Percentiles rank a stretch among this genome's conserved stretches.
These are phyloP conservation scores for Conomelus anceps DNA, from an alignment of 2,888 invertebrate species.

Conservation along the genomic window DNA sequence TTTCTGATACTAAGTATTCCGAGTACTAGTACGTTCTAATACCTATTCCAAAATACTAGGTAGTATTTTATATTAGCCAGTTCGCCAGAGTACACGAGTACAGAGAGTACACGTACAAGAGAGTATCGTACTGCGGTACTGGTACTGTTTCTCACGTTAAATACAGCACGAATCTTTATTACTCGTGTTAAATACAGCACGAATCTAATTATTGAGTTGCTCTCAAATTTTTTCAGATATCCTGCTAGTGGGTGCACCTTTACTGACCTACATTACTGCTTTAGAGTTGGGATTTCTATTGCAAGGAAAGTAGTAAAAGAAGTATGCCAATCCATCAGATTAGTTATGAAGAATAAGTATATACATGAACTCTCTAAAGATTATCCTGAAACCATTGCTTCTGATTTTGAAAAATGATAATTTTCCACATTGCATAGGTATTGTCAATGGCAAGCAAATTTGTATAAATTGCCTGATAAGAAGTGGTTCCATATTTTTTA, in stretches of 20 bases:
- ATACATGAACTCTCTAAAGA: conserved; percentile 29
- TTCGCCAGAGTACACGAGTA: too few species aligned
- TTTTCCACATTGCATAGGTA: conserved; percentile 34
- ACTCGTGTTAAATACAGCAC: too few species aligned
- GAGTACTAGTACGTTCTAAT: too few species aligned
- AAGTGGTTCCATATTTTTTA: conserved; percentile 34
- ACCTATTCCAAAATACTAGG: too few species aligned
- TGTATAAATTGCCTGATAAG: conserved; percentile 29
- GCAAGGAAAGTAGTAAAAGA: conserved; percentile 29
- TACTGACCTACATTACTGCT: conserved; percentile 32
- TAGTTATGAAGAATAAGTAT: conserved; percentile 29
- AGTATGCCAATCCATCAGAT: conserved; percentile 31
- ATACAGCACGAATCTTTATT: too few species aligned
- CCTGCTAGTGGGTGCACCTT: conserved; percentile 34
- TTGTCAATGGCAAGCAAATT: conserved; percentile 33
- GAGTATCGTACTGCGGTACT: too few species aligned
- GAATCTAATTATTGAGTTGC: too few species aligned
- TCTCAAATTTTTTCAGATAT: conserved; percentile 32
- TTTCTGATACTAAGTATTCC: too few species aligned
- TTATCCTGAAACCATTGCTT: conserved; percentile 28
- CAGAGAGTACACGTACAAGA: too few species aligned
- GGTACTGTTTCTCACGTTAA: too few species aligned
- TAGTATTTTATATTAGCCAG: too few species aligned
- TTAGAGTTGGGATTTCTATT: conserved; percentile 31
- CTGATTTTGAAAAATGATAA: conserved; percentile 32